phyloP scores from a whole-genome alignment of 2,113 vertebrate genomes.

The Oceanodroma tethys region DNA sequence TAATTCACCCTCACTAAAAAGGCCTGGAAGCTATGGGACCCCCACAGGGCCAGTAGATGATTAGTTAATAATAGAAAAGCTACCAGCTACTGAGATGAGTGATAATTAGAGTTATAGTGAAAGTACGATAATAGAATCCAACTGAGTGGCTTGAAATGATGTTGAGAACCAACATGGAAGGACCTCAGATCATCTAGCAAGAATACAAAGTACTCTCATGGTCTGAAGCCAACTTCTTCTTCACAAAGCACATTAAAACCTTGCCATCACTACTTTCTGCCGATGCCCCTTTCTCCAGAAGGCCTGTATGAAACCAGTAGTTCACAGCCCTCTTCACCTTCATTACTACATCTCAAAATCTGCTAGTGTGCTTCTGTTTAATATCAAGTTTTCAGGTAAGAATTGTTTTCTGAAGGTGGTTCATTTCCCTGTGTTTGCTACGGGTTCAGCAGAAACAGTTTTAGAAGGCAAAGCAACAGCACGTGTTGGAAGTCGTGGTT shows the following conservation, averaged over 20 bases:
- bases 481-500: not conserved
- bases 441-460: not conserved
- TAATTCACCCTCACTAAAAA: conserved; percentile 49
- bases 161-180: not conserved
- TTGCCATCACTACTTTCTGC: not conserved
- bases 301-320: not conserved
- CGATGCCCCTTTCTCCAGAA: not conserved
- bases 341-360: not conserved
- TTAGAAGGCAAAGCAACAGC: not conserved
- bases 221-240: not conserved
- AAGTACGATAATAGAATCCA: conserved; percentile 19
- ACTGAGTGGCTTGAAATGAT: not conserved
- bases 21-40: conserved; percentile 11
- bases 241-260: not conserved
- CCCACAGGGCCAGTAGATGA: conserved; percentile 29
- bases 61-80: conserved; percentile 65
- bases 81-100: not conserved
- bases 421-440: not conserved
- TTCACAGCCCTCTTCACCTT: not conserved
- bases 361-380: not conserved
- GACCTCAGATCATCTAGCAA: not conserved
- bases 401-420: not conserved
- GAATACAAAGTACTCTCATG: not conserved
- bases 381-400: not conserved
- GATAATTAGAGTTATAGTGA: conserved; percentile 62